These are phyloP conservation scores for Crotalus viridis DNA, from an alignment of 2,113 vertebrate species.

Conservation along the genomic window DNA sequence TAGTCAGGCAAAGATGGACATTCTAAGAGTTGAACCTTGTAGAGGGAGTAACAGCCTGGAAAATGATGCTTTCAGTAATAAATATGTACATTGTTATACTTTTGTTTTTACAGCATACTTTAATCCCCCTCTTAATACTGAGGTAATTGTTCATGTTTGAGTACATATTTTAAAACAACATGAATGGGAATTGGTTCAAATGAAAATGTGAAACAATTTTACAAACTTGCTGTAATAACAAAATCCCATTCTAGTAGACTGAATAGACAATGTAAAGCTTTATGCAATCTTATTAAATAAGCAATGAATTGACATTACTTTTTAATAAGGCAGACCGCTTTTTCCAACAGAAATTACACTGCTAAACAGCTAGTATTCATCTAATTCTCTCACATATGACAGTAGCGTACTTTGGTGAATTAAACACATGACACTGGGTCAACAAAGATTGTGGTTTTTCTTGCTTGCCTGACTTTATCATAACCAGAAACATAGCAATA, in stretches of 20 bases:
- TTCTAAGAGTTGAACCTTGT: not conserved
- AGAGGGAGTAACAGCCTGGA: not conserved
- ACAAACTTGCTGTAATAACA: not conserved
- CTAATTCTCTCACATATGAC: not conserved
- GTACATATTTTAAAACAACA: not conserved
- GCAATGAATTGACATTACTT: not conserved
- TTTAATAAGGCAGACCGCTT: constrained; percentile 5
- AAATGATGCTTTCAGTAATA: not conserved
- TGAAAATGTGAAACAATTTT: not conserved
- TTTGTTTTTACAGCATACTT: not conserved
- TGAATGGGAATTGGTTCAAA: not conserved
- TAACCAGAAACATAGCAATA: constrained; percentile 3
- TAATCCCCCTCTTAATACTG: not conserved
- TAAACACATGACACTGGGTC: constrained; percentile 2
- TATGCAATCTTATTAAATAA: not conserved
- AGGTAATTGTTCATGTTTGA: not conserved
- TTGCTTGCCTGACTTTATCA: constrained; percentile 22
- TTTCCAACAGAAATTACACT: not conserved
- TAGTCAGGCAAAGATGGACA: not conserved
- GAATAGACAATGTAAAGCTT: not conserved
- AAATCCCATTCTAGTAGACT: not conserved
- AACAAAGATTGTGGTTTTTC: not conserved
- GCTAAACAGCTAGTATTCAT: constrained; percentile 13
- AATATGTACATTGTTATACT: not conserved
- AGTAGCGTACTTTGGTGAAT: not conserved